Evolutionary conservation across 2,113 vertebrate genomes (phyloP).

Genomic region (Verasper variegatus): DNA sequence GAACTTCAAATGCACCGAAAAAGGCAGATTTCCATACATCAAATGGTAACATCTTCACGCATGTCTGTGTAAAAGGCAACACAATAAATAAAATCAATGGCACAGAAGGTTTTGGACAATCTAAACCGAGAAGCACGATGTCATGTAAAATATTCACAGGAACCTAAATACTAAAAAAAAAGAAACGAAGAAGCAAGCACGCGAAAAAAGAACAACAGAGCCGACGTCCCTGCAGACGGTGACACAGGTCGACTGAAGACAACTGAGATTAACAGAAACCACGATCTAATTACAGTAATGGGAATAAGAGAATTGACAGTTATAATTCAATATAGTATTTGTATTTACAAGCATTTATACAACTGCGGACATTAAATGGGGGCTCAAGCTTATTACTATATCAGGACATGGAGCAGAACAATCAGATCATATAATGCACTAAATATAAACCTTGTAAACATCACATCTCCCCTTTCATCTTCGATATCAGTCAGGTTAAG

Average conservation of each 20-base stretch:
- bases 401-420: slow-evolving; percentile 70
- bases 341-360: slow-evolving; percentile 82
- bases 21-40: slow-evolving; percentile 70
- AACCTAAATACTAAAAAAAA: slow-evolving; percentile 53
- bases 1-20: slow-evolving; percentile 71
- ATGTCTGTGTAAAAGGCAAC: slow-evolving; percentile 75
- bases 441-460: slow-evolving; percentile 78
- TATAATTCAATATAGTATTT: slow-evolving; percentile 82
- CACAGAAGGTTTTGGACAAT: slow-evolving; percentile 73
- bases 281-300: slow-evolving; percentile 67
- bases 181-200: neutral
- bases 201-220: slow-evolving; percentile 11
- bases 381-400: slow-evolving; percentile 62
- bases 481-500: slow-evolving; percentile 66
- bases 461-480: slow-evolving; percentile 58
- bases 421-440: slow-evolving; percentile 77
- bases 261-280: slow-evolving; percentile 19
- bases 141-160: slow-evolving; percentile 67
- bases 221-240: slow-evolving; percentile 40
- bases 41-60: slow-evolving; percentile 74
- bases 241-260: slow-evolving; percentile 48
- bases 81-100: slow-evolving; percentile 79
- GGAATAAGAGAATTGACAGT: slow-evolving; percentile 61
- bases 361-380: slow-evolving; percentile 59
- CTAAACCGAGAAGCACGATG: slow-evolving; percentile 65